Evolutionary conservation across 2,888 invertebrate species (phyloP).

Genomic region (Acronicta alni): DNA sequence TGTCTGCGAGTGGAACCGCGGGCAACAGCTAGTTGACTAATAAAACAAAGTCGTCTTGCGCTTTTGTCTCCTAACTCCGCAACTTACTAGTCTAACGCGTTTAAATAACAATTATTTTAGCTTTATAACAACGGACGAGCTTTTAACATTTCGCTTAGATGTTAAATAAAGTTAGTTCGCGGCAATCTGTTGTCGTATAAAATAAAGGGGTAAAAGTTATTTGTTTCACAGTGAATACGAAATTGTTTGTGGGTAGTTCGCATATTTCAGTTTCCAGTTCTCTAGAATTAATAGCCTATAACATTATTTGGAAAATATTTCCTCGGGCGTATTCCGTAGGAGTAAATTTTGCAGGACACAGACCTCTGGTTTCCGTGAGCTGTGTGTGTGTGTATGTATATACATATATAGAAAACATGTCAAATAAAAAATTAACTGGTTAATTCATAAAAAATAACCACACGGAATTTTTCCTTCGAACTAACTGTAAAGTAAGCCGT

Average conservation of each 20-base stretch:
- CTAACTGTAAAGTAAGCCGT: no score
- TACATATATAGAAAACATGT: no score
- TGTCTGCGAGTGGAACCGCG: no score
- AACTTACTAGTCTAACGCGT: slow-evolving; percentile 44
- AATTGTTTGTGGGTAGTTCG: slow-evolving; percentile 6
- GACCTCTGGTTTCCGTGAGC: no score
- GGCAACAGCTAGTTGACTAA: no score
- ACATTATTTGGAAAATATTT: no score
- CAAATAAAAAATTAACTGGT: no score
- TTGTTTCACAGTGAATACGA: slow-evolving; percentile 8
- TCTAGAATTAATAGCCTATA: neutral
- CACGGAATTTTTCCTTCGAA: no score
- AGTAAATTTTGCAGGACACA: no score
- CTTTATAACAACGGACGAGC: slow-evolving; percentile 47
- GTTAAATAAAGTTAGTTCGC: slow-evolving; percentile 58
- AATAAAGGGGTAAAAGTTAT: neutral
- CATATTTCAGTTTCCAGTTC: neutral
- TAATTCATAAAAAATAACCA: no score
- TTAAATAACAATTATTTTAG: slow-evolving; percentile 60
- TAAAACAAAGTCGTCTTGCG: slow-evolving; percentile 25
- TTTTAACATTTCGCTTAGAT: slow-evolving; percentile 57
- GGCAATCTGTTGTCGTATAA: slow-evolving; percentile 31
- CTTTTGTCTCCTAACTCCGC: slow-evolving; percentile 14
- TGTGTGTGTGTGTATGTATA: no score
- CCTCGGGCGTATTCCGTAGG: no score